Base-by-base conservation (phyloP, 2,113 vertebrate species). In the Kryptolebias marmoratus region DNA sequence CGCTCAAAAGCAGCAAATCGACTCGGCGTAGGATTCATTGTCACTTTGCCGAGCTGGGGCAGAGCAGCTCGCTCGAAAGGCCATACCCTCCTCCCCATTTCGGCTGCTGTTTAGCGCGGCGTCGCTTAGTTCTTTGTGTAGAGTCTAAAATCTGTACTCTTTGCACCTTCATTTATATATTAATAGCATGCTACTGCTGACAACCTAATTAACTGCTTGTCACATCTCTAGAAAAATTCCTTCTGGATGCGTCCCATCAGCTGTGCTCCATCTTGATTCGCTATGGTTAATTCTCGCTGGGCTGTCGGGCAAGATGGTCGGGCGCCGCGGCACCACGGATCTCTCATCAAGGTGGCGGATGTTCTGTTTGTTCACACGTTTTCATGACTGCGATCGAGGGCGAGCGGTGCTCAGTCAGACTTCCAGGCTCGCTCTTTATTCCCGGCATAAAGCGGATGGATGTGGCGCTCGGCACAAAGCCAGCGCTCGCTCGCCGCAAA, bases 1-100 rank as follows among this genome's bases (percentile, higher is more conserved):
- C 85, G 80, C 88, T 90, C 89, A 88, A 87, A 89, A 87, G 82
- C 81, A 87, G 87, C 83, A 90, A 90, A 90, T 80, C 76, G 81
- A 91, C 89, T 89, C 84, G 59, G 79, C 85, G 86, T 86, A 72
- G 86, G 83, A 89, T 86, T 88, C 85, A 56, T 82, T 81, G 89
- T 92, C 89, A 86, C 84, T 90, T 87, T 87, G 70, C 69, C 18
- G 66, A 80, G 80, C 79, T 30, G 77, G 83, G 85, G 79, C 79
- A 81, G 50, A 68, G 79, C 82, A 59, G 76, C 82, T 11, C 83
- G 15, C 76, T 49, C 82, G 78, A 76, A 22, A 84, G 78, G 77
- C 84, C 81, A 42, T 80, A 78, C 80, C 71, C 71, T 85, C 75
- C 70, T 79, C 70, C 57, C 82, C 58, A 53, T 83, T 84, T 80